Evolutionary conservation across 2,113 vertebrate genomes (phyloP).

Genomic region (Suricata suricatta): DNA sequence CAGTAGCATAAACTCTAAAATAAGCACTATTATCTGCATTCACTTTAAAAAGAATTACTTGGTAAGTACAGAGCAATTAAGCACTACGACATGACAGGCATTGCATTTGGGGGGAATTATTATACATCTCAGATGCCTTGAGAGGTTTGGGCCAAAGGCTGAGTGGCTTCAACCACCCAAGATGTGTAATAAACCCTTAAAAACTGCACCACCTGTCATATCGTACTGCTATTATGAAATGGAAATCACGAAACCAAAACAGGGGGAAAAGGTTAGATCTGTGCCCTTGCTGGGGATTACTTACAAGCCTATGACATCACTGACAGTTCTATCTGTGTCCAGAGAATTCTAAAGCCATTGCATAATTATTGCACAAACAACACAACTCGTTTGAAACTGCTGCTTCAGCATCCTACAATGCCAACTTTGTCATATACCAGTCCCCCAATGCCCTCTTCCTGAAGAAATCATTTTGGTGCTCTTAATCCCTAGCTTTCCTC

Average conservation of each 20-base stretch:
- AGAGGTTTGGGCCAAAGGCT: constrained; percentile 87
- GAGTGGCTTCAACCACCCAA: constrained; percentile 86
- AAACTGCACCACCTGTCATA: constrained; percentile 82
- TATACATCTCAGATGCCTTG: constrained; percentile 83
- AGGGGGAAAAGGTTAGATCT: constrained; percentile 85
- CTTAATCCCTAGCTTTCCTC: constrained; percentile 80
- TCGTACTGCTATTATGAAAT: constrained; percentile 85
- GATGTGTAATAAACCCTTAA: constrained; percentile 83
- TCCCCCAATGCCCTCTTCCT: constrained; percentile 74
- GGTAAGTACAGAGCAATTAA: constrained; percentile 87
- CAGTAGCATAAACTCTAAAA: constrained; percentile 74
- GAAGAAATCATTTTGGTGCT: constrained; percentile 81
- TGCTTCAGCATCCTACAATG: constrained; percentile 81
- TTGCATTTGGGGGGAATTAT: constrained; percentile 85
- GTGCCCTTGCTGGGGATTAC: constrained; percentile 84
- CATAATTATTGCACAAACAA: constrained; percentile 81
- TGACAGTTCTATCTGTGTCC: constrained; percentile 85
- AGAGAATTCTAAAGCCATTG: constrained; percentile 84
- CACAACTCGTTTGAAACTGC: constrained; percentile 80
- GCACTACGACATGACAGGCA: constrained; percentile 85
- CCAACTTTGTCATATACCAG: constrained; percentile 75
- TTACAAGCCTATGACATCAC: constrained; percentile 85
- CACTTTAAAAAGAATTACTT: constrained; percentile 84
- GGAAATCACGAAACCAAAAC: constrained; percentile 85
- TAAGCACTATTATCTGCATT: constrained; percentile 77